These are phyloP conservation scores for Eueremaeus valkanovi DNA, from an alignment of 2,888 invertebrate genomes.

Conservation along the genomic window DNA sequence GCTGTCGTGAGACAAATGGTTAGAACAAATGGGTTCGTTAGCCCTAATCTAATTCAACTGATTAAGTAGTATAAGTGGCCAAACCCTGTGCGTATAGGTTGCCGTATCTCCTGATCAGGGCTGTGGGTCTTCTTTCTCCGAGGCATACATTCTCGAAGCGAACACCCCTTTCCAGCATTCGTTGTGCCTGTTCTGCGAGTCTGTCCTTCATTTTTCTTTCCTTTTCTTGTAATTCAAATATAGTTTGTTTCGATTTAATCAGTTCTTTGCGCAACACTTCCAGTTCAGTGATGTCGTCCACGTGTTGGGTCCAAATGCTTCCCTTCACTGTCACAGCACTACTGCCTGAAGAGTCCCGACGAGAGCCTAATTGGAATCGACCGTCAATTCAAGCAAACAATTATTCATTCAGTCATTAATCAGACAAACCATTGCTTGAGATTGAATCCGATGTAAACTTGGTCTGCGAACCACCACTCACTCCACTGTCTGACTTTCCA, in stretches of 20 bases:
- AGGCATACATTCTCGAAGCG: constrained; percentile 52
- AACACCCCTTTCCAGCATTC: constrained; percentile 48
- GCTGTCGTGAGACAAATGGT: constrained; percentile 53
- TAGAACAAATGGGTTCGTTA: no score
- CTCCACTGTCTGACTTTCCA: not conserved
- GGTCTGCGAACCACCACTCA: not conserved
- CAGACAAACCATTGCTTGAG: not conserved
- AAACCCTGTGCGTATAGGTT: constrained; percentile 69
- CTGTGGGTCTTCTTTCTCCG: constrained; percentile 55
- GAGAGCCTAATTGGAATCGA: not conserved
- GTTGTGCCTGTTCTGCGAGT: constrained; percentile 49
- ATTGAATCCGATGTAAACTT: constrained; percentile 17
- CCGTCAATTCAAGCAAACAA: not conserved
- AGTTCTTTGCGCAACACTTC: constrained; percentile 55
- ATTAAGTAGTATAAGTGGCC: not conserved
- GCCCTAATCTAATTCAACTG: not conserved
- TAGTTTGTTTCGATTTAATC: constrained; percentile 53
- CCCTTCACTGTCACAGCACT: constrained; percentile 30
- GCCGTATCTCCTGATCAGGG: constrained; percentile 70
- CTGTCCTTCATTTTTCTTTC: constrained; percentile 54
- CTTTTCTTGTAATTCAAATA: constrained; percentile 53
- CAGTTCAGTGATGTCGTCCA: constrained; percentile 50
- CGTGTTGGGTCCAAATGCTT: constrained; percentile 38
- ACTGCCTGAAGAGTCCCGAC: not conserved
- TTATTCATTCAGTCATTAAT: not conserved